Evolutionary conservation across 2,888 invertebrate genomes (phyloP).

Genomic region (Noctuana brunneofusca): DNA sequence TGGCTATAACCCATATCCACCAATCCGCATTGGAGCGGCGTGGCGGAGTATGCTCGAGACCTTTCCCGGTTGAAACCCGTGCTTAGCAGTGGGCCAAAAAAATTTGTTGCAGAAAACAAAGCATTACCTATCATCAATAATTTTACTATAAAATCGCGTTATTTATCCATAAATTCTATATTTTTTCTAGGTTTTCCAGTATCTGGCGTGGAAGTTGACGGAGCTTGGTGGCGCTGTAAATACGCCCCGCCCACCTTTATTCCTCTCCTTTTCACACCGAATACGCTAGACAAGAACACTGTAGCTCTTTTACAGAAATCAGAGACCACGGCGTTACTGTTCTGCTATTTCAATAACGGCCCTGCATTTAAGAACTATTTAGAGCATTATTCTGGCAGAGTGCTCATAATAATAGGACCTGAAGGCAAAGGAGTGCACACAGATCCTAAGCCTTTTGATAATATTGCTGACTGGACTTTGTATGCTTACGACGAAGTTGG

Average conservation of each 20-base stretch:
- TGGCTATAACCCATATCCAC: no score
- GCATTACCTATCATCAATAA: no score
- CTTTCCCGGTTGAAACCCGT: no score
- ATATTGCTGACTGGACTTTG: constrained; percentile 83
- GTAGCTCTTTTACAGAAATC: constrained; percentile 62
- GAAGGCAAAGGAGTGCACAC: constrained; percentile 85
- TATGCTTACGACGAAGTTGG: constrained; percentile 82
- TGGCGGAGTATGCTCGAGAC: no score
- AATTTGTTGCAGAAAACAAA: no score
- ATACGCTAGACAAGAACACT: constrained; percentile 61
- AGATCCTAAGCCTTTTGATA: constrained; percentile 86
- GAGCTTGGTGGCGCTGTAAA: constrained; percentile 90
- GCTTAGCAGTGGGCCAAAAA: no score
- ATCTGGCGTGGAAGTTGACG: constrained; percentile 89
- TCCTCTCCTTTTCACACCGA: constrained; percentile 81
- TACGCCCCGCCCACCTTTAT: constrained; percentile 89
- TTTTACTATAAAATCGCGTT: no score
- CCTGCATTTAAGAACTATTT: constrained; percentile 87
- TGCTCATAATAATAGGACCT: constrained; percentile 90
- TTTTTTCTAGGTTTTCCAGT: constrained; percentile 81
- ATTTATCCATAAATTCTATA: background rate
- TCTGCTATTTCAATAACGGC: constrained; percentile 92
- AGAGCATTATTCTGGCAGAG: constrained; percentile 83
- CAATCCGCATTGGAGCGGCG: no score
- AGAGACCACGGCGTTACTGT: constrained; percentile 84